Evolutionary conservation across 2,888 invertebrate species (phyloP), one percentile per base, ranked within the genome.

Genomic region (Trachelus troglodyta): DNA sequence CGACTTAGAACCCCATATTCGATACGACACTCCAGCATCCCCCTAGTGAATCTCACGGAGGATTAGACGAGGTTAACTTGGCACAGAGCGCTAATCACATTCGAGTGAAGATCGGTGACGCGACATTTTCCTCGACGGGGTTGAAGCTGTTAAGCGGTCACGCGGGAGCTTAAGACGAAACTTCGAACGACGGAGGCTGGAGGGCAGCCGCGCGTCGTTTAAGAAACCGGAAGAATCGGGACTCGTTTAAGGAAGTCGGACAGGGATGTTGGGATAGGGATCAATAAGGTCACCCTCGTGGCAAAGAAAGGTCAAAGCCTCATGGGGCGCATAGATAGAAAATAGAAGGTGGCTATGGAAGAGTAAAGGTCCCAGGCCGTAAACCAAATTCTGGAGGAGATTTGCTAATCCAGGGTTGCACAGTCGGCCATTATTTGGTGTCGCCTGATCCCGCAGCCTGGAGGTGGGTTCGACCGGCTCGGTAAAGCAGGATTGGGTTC

Each of bases 391-490:
- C 89, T 87, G 84, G 85, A 85, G 84, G 88, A 89, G 90, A 90
- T 89, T 90, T 86, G 88, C 87, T 90, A 89, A 90, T 90, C 89
- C 88, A 74, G 86, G 87, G 87, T 84, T 86, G 85, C 87, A 81
- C 87, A 86, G 87, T 88, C 88, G 89, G 90, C 89, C 89, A 90
- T 90, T 90, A 90, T 89, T 90, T 86, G 90, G 87, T 90, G 89
- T 89, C 87, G 88, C 87, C 86, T 88, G 89, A 90, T 90, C 88
- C 88, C 87, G 40, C 4, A 40, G 15, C 40, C 15, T 40, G 81
- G 85, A 87, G 87, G 87, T 83, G 81, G 82, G 40, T 40, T 40
- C 37, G 37, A 4, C 12, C 37, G 84, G 84, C 84, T 56, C 31
- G 69, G 76, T 75, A 75, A 71, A 80, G 81, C 81, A 79, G 81